phyloP scores from a whole-genome alignment of 2,113 vertebrate genomes.

The Callionymus lyra region DNA sequence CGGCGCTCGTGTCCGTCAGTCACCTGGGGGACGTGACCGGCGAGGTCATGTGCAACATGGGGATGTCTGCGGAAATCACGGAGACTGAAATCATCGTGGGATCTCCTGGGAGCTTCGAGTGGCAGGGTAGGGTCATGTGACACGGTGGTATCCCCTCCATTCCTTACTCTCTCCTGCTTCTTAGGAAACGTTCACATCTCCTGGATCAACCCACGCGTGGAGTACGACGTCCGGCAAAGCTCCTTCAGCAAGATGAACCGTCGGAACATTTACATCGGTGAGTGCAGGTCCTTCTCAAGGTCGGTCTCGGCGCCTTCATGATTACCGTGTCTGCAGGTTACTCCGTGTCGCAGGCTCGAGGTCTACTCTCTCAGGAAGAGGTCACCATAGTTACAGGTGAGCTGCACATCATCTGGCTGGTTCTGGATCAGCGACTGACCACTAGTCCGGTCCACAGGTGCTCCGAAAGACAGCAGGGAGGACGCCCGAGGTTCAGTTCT shows the following conservation, averaged over 20 bases:
- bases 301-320: neutral
- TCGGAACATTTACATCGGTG: constrained; percentile 48
- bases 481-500: constrained; percentile 72
- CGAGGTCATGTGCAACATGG: constrained; percentile 84
- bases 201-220: constrained; percentile 36
- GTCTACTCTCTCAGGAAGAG: constrained; percentile 32
- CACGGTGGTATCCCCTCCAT: neutral
- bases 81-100: constrained; percentile 70
- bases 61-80: constrained; percentile 75
- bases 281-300: no score
- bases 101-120: constrained; percentile 81
- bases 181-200: constrained; percentile 46
- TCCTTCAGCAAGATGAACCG: constrained; percentile 23
- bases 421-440: neutral
- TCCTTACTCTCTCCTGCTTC: neutral
- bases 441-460: constrained; percentile 51
- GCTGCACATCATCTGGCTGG: neutral
- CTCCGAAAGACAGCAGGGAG: constrained; percentile 67
- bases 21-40: constrained; percentile 56
- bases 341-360: constrained; percentile 34
- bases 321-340: constrained; percentile 39
- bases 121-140: constrained; percentile 67
- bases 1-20: constrained; percentile 36
- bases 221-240: constrained; percentile 11
- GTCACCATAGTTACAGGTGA: constrained; percentile 55